Percentiles rank a stretch among this genome's conserved stretches.
Conservation (phyloP, 2,113 vertebrate species). For the Elephas maximus region DNA sequence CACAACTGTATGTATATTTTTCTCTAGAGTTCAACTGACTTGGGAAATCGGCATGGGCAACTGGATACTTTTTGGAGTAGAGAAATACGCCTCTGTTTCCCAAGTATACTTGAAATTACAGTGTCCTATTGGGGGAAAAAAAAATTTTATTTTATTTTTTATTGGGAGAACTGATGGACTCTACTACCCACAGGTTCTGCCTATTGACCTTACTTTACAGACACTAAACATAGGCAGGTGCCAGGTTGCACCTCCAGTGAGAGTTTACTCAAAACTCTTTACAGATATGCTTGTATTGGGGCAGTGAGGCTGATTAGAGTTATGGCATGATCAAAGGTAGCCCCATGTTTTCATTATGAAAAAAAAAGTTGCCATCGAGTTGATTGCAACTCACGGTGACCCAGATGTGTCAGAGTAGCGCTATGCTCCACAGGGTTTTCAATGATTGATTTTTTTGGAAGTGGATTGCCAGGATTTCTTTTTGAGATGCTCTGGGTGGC, state of each 20-base stretch:
- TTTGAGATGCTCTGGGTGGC: neutral
- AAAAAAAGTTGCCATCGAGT: neutral
- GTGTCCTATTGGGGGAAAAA: too few relatives aligned
- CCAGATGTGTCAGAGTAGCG: neutral
- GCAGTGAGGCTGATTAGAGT: neutral
- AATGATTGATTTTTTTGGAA: neutral
- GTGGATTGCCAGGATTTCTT: neutral
- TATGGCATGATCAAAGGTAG: neutral
- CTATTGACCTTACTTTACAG: too few relatives aligned
- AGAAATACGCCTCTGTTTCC: neutral
- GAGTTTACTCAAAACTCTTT: neutral
- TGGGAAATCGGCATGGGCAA: neutral
- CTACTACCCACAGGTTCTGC: neutral
- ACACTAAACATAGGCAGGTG: accelerated
- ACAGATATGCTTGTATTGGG: neutral
- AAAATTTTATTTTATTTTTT: too few relatives aligned
- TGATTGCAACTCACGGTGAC: neutral
- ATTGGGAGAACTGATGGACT: neutral
- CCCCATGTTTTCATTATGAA: neutral
- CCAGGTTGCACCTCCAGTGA: neutral
- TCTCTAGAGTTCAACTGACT: neutral
- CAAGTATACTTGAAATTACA: too few relatives aligned
- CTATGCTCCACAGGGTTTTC: neutral
- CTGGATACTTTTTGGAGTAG: neutral
- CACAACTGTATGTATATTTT: neutral